phyloP scores from a whole-genome alignment of 2,888 invertebrate genomes.

The Drosophila merina region DNA sequence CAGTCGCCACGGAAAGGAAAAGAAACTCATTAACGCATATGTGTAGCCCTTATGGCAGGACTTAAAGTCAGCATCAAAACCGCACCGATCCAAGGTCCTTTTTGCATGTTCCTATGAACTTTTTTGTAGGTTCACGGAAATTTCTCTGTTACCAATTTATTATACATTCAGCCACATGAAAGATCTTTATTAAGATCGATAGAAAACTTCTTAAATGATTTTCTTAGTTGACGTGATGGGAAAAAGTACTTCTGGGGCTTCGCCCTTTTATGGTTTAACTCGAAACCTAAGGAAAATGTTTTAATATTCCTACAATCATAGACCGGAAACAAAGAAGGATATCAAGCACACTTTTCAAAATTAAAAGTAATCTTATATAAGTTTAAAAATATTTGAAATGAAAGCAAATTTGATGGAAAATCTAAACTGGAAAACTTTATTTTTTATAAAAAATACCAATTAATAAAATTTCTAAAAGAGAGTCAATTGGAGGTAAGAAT shows the following conservation, averaged over 20 bases:
- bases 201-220: neutral
- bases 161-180: neutral
- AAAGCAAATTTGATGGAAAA: too few species aligned
- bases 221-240: neutral
- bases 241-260: constrained; percentile 1
- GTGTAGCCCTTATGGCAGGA: constrained; percentile 28
- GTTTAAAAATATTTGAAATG: too few species aligned
- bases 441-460: too few species aligned
- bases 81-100: constrained; percentile 6
- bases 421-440: too few species aligned
- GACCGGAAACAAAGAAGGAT: too few species aligned
- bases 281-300: neutral
- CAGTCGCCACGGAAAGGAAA: constrained; percentile 8
- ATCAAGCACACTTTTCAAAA: too few species aligned
- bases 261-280: neutral
- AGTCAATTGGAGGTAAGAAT: too few species aligned
- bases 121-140: neutral
- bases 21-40: constrained; percentile 35
- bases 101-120: neutral
- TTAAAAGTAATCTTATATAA: too few species aligned
- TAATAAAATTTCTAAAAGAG: too few species aligned
- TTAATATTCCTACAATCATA: too few species aligned
- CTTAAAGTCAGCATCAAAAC: constrained; percentile 13
- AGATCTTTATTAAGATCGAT: neutral
- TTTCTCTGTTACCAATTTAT: too few species aligned